Conservation (phyloP, 2,888 invertebrate species). For the Lasioglossum marginatum region DNA sequence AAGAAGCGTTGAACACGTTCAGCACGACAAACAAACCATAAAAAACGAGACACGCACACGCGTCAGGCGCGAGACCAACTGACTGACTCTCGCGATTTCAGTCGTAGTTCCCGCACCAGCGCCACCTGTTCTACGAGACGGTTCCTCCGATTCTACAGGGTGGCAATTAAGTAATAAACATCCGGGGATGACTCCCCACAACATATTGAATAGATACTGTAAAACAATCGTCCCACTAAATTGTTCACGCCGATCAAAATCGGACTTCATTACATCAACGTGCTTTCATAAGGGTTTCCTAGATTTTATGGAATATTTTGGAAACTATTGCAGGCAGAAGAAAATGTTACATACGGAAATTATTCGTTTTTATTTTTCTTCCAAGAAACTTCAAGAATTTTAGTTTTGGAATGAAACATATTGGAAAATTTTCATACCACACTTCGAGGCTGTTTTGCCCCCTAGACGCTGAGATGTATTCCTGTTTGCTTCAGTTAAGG, state of each 20-base stretch:
- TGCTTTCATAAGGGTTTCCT: neutral
- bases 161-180: neutral
- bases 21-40: neutral
- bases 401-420: no score
- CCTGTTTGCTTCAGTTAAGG: neutral
- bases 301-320: neutral
- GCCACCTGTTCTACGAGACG: conserved; percentile 64
- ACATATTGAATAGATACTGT: neutral
- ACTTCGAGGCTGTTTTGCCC: neutral
- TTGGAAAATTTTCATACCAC: neutral
- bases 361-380: neutral
- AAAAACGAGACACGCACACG: conserved; percentile 68
- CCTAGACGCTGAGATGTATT: neutral
- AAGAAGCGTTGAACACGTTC: conserved; percentile 27
- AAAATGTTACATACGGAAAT: neutral
- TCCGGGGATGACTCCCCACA: neutral
- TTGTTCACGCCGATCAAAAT: neutral
- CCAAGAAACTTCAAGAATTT: no score
- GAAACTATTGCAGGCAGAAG: neutral
- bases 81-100: conserved; percentile 57
- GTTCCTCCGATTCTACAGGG: conserved; percentile 28
- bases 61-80: conserved; percentile 76
- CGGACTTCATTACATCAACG: neutral
- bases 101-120: conserved; percentile 55
- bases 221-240: neutral